These are phyloP conservation scores for Peromyscus eremicus DNA, from an alignment of 2,797 vertebrate species.

Conservation along the genomic window DNA sequence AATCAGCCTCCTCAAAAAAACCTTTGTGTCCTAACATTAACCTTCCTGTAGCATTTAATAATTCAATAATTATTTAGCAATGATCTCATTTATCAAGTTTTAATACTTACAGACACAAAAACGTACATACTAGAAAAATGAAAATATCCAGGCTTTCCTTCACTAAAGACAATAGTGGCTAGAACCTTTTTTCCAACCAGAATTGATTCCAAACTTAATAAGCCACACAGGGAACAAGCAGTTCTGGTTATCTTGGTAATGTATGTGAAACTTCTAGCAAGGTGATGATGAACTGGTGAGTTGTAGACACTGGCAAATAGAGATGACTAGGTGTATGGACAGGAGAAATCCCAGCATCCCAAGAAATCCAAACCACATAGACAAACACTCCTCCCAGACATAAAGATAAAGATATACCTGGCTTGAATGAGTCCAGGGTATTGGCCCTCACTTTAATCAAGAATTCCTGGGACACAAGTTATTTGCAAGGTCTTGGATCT, in stretches of 20 bases:
- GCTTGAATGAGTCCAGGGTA: constrained; percentile 44
- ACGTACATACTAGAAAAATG: background rate
- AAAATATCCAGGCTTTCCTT: background rate
- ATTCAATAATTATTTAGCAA: background rate
- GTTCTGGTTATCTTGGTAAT: background rate
- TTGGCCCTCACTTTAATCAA: constrained; percentile 74
- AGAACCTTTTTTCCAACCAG: background rate
- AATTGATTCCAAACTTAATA: background rate
- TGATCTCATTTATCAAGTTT: background rate
- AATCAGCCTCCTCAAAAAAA: background rate
- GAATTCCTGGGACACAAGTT: constrained; percentile 71
- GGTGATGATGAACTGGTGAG: constrained; percentile 9
- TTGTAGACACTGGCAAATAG: constrained; percentile 3
- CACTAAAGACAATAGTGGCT: background rate
- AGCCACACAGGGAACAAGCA: background rate
- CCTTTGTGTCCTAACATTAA: background rate
- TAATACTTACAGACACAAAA: background rate
- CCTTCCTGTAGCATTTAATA: background rate
- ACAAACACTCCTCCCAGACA: background rate
- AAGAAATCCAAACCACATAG: constrained; percentile 20
- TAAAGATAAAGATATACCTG: constrained; percentile 68
- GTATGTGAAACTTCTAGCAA: constrained; percentile 7
- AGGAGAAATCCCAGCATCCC: background rate
- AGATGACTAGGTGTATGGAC: background rate
- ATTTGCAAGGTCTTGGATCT: constrained; percentile 60